Evolutionary conservation across 2,113 vertebrate species (phyloP), one percentile per base, ranked within the genome.

Genomic region (Eurypyga helias): DNA sequence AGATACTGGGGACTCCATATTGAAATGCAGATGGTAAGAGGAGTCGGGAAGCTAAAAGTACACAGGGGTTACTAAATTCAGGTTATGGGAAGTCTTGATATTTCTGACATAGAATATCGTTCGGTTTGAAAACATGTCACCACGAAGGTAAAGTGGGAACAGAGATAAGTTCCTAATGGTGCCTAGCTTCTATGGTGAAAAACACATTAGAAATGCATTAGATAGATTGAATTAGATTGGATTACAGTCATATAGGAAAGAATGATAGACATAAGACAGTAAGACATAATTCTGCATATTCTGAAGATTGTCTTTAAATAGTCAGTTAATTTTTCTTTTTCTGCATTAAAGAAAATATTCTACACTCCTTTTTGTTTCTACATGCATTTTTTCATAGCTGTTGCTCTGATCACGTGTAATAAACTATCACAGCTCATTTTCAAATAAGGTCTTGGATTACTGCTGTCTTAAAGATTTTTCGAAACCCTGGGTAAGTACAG

Each of bases 41-140:
- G 72, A 96, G 58, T 94, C 95, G 93, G 85, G 88, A 94, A 96
- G 79, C 89, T 90, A 45, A 93, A 95, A 95, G 89, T 77, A 80
- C 66, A 43, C 5, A 24, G 24, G 66, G 33, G 36, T 85, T 87
- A 89, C 91, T 93, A 82, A 89, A 96, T 93, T 95, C 92, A 83
- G 52, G 60, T 97, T 95, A 92, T 93, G 85, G 96, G 89, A 96
- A 97, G 58, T 87, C 82, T 94, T 95, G 91, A 88, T 92, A 72
- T 88, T 96, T 95, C 79, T 86, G 89, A 89, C 79, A 64, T 0
- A 96, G 89, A 72, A 64, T 88, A 83, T 91, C 0, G 1, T 85
- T 80, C 95, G 72, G 17, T 82, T 95, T 85, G 82, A 54, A 90
- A 89, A 89, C 48, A 57, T 49, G 58, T 84, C 81, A 92, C 66